Conservation (phyloP, 1,140 invertebrate species). For the Lepidurus arcticus region DNA sequence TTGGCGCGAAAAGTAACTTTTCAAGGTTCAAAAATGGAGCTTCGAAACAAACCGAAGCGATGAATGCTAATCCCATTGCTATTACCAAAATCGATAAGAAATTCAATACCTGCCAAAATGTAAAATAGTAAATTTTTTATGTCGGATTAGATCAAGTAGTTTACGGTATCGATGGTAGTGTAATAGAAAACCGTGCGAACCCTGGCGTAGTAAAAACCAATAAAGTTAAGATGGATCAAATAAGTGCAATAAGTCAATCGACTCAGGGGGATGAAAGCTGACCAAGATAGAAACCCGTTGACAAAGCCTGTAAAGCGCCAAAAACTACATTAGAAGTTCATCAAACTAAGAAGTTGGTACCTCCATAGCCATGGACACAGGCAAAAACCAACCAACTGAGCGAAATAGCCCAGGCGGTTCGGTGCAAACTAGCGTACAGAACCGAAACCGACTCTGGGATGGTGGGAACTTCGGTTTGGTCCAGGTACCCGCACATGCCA, state of each 20-base stretch:
- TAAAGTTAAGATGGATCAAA: slow-evolving; percentile 79
- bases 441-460: not conserved
- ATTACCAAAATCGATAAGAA: slow-evolving; percentile 51
- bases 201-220: slow-evolving; percentile 39
- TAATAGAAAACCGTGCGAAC: not conserved
- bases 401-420: not conserved
- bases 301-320: slow-evolving; percentile 51
- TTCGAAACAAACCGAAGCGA: slow-evolving; percentile 16
- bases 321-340: not conserved
- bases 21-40: slow-evolving; percentile 29
- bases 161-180: not conserved
- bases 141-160: not conserved
- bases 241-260: slow-evolving; percentile 85
- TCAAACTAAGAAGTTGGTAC: not conserved
- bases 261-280: slow-evolving; percentile 70
- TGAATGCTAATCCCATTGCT: not conserved
- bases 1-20: not conserved
- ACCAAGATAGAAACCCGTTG: slow-evolving; percentile 67
- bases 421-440: not conserved
- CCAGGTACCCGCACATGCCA: not conserved
- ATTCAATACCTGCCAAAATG: slow-evolving; percentile 48
- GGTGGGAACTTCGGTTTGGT: not conserved
- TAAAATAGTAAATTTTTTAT: not conserved
- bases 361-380: slow-evolving; percentile 18
- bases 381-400: slow-evolving; percentile 20